A percentile compares a stretch with the other conserved stretches of the same genome.
These are phyloP conservation scores for Mesaphorura yosii DNA, from an alignment of 1,140 invertebrate genomes.

Conservation along the genomic window DNA sequence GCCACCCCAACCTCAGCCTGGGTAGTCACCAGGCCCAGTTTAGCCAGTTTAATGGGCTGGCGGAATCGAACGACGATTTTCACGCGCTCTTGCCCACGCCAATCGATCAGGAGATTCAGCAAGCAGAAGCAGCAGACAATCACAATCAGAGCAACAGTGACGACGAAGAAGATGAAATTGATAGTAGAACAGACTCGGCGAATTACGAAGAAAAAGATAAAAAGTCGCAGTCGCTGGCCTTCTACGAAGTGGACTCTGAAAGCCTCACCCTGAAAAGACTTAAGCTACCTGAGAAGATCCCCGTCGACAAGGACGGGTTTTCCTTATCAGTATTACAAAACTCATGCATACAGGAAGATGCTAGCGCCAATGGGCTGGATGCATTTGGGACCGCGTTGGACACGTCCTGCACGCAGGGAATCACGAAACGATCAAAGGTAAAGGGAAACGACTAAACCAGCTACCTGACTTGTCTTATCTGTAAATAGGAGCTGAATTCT, in stretches of 20 bases:
- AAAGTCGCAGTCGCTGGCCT: background rate
- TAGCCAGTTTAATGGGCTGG: too few species aligned
- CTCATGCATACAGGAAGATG: background rate
- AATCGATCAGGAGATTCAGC: background rate
- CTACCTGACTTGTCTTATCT: background rate
- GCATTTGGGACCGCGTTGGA: background rate
- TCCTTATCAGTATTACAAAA: background rate
- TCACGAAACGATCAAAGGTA: slow-evolving; percentile 19
- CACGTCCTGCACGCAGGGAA: background rate
- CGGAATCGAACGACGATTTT: too few species aligned
- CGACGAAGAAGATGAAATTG: slow-evolving; percentile 3
- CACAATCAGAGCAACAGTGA: slow-evolving; percentile 1
- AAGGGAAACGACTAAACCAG: background rate
- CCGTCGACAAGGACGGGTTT: background rate
- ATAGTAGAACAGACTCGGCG: background rate
- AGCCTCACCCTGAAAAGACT: slow-evolving; percentile 1
- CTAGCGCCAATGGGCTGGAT: background rate
- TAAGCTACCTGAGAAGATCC: slow-evolving; percentile 22
- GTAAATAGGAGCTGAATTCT: background rate
- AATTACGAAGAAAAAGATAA: background rate
- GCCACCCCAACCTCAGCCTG: too few species aligned
- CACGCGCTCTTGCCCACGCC: slow-evolving; percentile 1
- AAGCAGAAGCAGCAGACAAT: background rate
- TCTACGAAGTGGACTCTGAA: slow-evolving; percentile 1
- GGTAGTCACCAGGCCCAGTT: too few species aligned